phyloP scores from a whole-genome alignment of 2,797 vertebrate genomes.

The Centroberyx gerrardi region DNA sequence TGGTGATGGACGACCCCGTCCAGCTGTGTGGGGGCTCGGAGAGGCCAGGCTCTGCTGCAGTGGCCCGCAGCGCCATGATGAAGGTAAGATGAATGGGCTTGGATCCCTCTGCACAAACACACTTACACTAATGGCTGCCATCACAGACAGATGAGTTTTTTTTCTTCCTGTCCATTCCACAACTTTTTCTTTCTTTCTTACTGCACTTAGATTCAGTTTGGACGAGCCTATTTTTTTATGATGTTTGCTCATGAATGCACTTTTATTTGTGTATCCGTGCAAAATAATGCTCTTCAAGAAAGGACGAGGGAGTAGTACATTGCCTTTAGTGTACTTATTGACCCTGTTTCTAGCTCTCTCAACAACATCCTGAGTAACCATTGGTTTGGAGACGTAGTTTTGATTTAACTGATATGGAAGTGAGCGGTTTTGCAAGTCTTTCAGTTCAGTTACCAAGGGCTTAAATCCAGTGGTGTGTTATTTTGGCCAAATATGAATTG shows the following conservation, averaged over 20 bases:
- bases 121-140: constrained; percentile 72
- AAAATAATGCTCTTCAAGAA: constrained; percentile 14
- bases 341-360: constrained; percentile 18
- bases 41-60: constrained; percentile 91
- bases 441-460: neutral
- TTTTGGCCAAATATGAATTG: neutral
- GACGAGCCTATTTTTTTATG: constrained; percentile 33
- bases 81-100: constrained; percentile 88
- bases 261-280: constrained; percentile 14
- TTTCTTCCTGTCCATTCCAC: constrained; percentile 18
- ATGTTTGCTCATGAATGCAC: constrained; percentile 23
- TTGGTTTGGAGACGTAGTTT: neutral
- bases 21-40: constrained; percentile 91
- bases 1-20: constrained; percentile 92
- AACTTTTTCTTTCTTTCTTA: constrained; percentile 25
- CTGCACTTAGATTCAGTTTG: constrained; percentile 19
- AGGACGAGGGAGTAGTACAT: neutral
- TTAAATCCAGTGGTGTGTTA: neutral
- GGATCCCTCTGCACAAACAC: constrained; percentile 64
- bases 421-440: neutral
- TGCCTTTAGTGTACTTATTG: constrained; percentile 1
- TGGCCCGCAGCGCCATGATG: constrained; percentile 98
- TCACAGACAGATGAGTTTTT: constrained; percentile 45
- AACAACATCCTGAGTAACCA: constrained; percentile 13
- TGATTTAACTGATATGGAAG: constrained; percentile 6